Base-by-base conservation (phyloP, 2,888 invertebrate genomes). In the Acleris cristana region DNA sequence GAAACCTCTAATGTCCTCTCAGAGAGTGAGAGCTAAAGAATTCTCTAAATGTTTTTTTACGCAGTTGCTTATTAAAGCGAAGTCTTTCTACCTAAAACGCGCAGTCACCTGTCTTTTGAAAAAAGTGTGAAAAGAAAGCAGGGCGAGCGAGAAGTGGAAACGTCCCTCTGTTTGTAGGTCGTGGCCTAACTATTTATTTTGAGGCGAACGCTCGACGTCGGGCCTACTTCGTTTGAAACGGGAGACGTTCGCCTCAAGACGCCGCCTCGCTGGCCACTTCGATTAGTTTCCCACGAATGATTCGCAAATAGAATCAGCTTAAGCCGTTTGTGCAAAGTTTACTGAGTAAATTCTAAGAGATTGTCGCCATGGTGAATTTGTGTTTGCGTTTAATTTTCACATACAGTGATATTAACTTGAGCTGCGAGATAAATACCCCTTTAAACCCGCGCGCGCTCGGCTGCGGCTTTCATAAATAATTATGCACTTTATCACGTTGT, bases 51-150 rank as follows among this genome's bases (percentile, higher is more conserved):
- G 77, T 83, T 80, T 81, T 79, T 83, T 79, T 81, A 71, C 73
- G 70, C 69, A 71, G 69, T 68, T 61, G 48, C 65, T 64, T 69
- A 70, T 76, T 76, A 70, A 70, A 62, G 70, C 65, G 58, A 62
- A 70, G 67, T 68, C 74, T 76, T 78, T 81, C 40, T 71, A 73
- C 75, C 74, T 70, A 78, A 83, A 84, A 76, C 73, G 86, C 85
- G 69, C 73, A 83, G 84, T 88, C 87, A 86, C 79, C 74, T 76
- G 72, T 72, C 80, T 80, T 84, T 85, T 84, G 79, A 83, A 78
- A 78, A 51, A 78, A 73, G 7, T 76, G 70, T 85, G 81, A 82
- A 88, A 83, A 81, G 85, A 84, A 83, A 83, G 75, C 79, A 74
- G 79, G 79, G 70, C 77, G 74, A 73, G 72, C 76, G 77, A 80